Conservation (phyloP, 2,888 invertebrate species). For the Diaprepes abbreviatus region DNA sequence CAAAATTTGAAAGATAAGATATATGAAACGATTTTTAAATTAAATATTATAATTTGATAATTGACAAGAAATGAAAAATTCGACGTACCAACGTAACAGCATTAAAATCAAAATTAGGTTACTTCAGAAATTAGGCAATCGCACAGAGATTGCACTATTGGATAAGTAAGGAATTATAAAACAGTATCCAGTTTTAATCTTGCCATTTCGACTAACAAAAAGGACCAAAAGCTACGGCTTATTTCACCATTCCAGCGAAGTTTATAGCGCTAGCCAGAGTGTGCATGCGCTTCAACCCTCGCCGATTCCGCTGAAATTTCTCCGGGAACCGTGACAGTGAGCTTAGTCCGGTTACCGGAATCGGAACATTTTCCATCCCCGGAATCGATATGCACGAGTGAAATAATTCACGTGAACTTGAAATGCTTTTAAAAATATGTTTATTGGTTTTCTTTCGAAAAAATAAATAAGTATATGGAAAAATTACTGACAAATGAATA, state of each 20-base stretch:
- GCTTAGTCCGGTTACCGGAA: constrained; percentile 64
- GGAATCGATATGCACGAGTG: constrained; percentile 62
- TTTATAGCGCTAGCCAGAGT: constrained; percentile 21
- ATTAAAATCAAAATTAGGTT: too few relatives aligned
- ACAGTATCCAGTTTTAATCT: constrained; percentile 23
- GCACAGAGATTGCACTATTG: neutral
- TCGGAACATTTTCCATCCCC: constrained; percentile 53
- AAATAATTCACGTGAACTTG: constrained; percentile 58
- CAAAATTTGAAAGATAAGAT: too few relatives aligned
- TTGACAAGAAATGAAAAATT: too few relatives aligned
- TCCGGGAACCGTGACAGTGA: constrained; percentile 62
- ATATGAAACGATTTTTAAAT: too few relatives aligned
- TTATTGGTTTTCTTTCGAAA: neutral
- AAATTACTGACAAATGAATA: neutral
- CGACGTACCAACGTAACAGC: too few relatives aligned
- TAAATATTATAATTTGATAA: too few relatives aligned
- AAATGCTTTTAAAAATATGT: constrained; percentile 14
- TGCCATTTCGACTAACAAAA: constrained; percentile 18
- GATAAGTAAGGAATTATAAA: neutral
- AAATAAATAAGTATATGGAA: neutral
- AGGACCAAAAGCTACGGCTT: constrained; percentile 6
- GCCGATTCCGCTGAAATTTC: constrained; percentile 52
- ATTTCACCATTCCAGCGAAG: constrained; percentile 27
- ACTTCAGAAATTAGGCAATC: too few relatives aligned
- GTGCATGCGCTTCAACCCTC: constrained; percentile 39